Conservation (phyloP, 2,888 invertebrate species). For the Macrosiphum euphorbiae region DNA sequence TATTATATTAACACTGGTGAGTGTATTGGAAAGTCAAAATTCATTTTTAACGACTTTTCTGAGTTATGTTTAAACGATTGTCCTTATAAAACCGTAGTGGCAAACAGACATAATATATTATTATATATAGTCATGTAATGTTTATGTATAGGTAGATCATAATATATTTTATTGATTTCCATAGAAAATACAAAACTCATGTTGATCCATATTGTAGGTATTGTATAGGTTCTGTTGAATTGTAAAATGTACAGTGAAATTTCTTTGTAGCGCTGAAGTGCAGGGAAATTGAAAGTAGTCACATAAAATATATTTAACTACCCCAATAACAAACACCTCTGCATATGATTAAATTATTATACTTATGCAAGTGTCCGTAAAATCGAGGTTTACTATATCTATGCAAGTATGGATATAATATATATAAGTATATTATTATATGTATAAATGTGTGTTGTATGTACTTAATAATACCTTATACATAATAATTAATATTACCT, state of each 20-base stretch:
- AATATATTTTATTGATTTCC: background rate
- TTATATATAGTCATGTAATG: background rate
- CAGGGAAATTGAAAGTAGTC: background rate
- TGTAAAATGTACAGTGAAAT: background rate
- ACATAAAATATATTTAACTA: background rate
- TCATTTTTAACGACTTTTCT: conserved; percentile 1
- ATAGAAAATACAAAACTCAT: background rate
- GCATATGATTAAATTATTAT: background rate
- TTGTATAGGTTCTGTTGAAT: background rate
- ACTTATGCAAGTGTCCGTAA: background rate
- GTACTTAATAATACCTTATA: too few species aligned
- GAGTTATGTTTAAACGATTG: conserved; percentile 23
- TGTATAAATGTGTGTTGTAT: too few species aligned
- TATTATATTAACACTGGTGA: background rate
- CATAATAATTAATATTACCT: too few species aligned
- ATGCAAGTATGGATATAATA: too few species aligned
- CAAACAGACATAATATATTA: background rate
- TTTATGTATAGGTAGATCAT: background rate
- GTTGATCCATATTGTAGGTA: background rate
- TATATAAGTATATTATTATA: background rate
- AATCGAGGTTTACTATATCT: background rate
- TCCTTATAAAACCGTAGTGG: background rate
- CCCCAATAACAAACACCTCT: background rate
- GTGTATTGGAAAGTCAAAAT: background rate
- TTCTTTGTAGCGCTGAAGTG: background rate